Base-by-base conservation (phyloP, 2,113 vertebrate genomes). In the Cheirogaleus medius region DNA sequence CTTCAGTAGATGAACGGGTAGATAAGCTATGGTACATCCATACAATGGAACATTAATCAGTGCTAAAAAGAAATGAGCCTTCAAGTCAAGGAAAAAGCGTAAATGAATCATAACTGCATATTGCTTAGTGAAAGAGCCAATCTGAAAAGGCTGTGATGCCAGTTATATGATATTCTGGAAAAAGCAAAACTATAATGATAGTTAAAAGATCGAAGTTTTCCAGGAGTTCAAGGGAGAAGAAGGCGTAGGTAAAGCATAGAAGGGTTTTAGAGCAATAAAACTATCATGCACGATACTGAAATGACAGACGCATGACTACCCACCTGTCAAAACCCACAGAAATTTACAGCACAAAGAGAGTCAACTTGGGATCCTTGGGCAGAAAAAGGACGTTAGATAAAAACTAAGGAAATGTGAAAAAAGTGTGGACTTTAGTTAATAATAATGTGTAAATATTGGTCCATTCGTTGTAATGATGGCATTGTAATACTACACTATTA, bases 401-500 rank as follows among this genome's bases (percentile, higher is more conserved):
- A 85, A 85, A 10, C 44, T 17, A 11, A 52, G 58, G 80, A 54
- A 47, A 60, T 10, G 6, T 0, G 5, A 83, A 25, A 47, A 8
- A 76, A 37, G 12, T 23, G 21, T 11, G 10, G 29, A 63, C 63
- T 21, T 4, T 2, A 21, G n/a, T 18, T 66, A 44, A 12, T 4
- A 47, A 34, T 20, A 42, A 6, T 8, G 3, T 17, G 10, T 34
- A 9, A 8, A 18, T 42, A 42, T 6, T 20, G 34, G 20, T 56
- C 32, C 42, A 42, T 21, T 73, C 1, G 18, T 27, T 25, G 14
- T 7, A 39, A 42, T 34, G 10, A n/a, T 21, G 52, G 23, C 20
- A 11, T 17, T 2, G 4, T 3, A 27, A 1, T 34, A 4, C 29
- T 0, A 6, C 27, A 7, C 54, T 21, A 14, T 0, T 3, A 54